Percentiles rank a stretch among this genome's conserved stretches.
These are phyloP conservation scores for Nomada goodeniana DNA, from an alignment of 2,888 invertebrate genomes.

Conservation along the genomic window DNA sequence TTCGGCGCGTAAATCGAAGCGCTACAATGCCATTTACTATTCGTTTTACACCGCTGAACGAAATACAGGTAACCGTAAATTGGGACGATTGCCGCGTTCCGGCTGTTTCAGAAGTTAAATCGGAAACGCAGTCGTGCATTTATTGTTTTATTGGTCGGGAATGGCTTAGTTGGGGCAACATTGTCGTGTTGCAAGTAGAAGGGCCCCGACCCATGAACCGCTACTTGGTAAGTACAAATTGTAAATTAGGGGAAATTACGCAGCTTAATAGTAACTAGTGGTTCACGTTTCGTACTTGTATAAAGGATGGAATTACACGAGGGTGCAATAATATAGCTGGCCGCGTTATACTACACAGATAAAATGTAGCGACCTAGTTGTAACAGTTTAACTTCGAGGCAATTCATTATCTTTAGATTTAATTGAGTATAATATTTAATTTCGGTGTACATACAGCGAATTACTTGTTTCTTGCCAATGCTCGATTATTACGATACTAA, in stretches of 20 bases:
- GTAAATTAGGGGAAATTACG: not conserved
- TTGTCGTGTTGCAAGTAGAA: not conserved
- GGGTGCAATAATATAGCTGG: no score
- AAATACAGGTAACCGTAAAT: constrained; percentile 6
- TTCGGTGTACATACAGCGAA: no score
- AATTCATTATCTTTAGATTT: no score
- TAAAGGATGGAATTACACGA: no score
- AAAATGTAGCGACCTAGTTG: no score
- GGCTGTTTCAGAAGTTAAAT: no score
- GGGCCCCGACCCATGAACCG: not conserved
- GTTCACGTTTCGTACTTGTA: not conserved
- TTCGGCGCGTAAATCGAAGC: not conserved
- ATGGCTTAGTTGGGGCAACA: not conserved
- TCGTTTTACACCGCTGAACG: not conserved
- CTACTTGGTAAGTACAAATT: not conserved
- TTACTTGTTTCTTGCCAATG: no score
- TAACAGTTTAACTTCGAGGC: no score
- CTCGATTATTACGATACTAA: no score
- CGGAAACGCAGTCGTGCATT: not conserved
- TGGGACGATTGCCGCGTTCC: not conserved
- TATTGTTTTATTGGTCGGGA: not conserved
- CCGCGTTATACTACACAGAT: no score
- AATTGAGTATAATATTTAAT: no score
- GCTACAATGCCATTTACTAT: not conserved
- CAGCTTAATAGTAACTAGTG: not conserved